Percentiles rank a stretch among this genome's conserved stretches.
phyloP scores from a whole-genome alignment of 2,113 vertebrate species.

The Miniopterus natalensis region DNA sequence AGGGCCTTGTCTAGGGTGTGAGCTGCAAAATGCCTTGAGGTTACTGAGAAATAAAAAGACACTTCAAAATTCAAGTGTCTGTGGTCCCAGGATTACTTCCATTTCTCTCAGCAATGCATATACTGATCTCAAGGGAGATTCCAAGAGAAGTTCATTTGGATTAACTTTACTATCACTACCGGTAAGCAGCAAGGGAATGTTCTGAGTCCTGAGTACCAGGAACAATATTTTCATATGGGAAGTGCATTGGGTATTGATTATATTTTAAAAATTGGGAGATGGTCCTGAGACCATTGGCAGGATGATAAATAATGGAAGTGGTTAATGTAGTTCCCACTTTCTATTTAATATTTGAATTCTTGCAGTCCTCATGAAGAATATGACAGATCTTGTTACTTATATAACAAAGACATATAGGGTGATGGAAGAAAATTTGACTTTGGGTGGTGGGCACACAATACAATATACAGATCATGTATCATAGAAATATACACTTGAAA shows the following conservation, averaged over 20 bases:
- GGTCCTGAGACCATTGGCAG: not conserved
- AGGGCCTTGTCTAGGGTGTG: not conserved
- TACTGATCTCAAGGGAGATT: not conserved
- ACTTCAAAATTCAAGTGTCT: not conserved
- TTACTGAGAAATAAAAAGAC: not conserved
- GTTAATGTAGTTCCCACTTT: not conserved
- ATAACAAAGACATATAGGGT: not conserved
- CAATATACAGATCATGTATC: not conserved
- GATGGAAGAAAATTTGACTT: not conserved
- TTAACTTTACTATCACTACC: not conserved
- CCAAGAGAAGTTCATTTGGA: not conserved
- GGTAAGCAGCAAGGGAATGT: not conserved
- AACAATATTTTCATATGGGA: not conserved
- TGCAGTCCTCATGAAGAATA: not conserved
- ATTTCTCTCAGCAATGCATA: not conserved
- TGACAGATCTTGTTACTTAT: not conserved
- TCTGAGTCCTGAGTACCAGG: not conserved
- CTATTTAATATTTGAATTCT: not conserved
- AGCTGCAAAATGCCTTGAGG: not conserved
- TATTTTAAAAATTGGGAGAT: constrained; percentile 29
- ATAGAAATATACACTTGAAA: not conserved
- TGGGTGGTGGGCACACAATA: not conserved
- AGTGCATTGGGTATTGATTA: not conserved
- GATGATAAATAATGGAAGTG: not conserved
- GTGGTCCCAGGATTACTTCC: not conserved